Evolutionary conservation across 2,797 vertebrate species (phyloP), one percentile per base, ranked within the genome.

Genomic region (Amazona finschi): DNA sequence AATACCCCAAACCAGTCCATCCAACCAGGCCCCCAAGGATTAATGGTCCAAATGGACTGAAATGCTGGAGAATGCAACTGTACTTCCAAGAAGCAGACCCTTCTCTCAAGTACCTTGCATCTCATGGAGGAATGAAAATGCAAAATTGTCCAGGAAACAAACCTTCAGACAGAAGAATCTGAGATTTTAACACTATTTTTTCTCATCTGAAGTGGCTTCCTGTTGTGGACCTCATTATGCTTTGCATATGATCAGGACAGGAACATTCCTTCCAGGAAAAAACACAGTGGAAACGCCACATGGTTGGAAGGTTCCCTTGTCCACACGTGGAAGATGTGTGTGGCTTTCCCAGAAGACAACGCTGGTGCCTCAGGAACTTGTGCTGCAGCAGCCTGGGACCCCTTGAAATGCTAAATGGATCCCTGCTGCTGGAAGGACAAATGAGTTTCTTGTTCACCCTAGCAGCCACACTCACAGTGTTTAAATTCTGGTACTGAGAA

Each of bases 271-370:
- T 67, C 43, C 38, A 43, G 31, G 38, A 85, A 93, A 76, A 11
- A 62, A 6, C 6, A 38, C 0, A 0, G 11, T 13, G 8, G 7
- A 75, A 85, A 11, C 8, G 65, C 57, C 20, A 2, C 15, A 1
- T 15, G 24, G 38, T 12, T 64, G 62, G n/a, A 91, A 85, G 22
- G 12, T n/a, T 74, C 19, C 25, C 36, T 78, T 73, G 28, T 71
- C 39, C 28, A 41, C 36, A 61, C 0, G 5, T 9, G 6, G 18
- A 64, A 27, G 43, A 43, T 17, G 31, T 43, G 10, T 11, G 25
- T 22, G 31, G 33, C 14, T 70, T 81, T 64, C 49, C 62, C 44
- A 75, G 69, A 81, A 62, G 52, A 52, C 44, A 75, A n/a, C 0
- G 1, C 8, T 58, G 22, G 6, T 58, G 22, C 28, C n/a, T 86